Percentiles rank a stretch among this genome's conserved stretches.
phyloP scores from a whole-genome alignment of 2,888 invertebrate species.

The Diarsia rubi region DNA sequence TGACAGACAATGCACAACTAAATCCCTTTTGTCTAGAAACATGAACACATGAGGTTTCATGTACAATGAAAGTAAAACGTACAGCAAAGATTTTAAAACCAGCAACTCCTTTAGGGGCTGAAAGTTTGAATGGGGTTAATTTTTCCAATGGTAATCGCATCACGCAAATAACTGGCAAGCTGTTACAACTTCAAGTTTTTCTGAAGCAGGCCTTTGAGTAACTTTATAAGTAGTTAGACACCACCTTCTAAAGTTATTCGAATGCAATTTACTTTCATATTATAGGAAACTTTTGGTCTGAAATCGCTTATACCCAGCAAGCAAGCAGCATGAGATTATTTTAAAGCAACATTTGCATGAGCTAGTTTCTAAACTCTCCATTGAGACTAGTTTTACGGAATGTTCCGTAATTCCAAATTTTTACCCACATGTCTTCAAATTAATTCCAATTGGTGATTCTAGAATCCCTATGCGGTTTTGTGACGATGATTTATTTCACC shows the following conservation, averaged over 20 bases:
- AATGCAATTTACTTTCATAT: neutral
- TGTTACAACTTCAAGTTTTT: constrained; percentile 2
- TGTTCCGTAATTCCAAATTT: neutral
- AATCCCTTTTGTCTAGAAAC: neutral
- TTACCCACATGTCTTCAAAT: neutral
- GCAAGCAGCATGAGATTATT: neutral
- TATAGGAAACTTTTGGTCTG: neutral
- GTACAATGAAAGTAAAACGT: neutral
- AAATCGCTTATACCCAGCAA: neutral
- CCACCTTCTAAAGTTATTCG: neutral
- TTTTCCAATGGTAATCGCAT: neutral
- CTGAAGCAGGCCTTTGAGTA: neutral
- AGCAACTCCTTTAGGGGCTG: neutral
- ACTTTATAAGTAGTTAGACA: neutral
- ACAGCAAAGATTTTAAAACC: neutral
- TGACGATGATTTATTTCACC: neutral
- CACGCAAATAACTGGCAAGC: neutral
- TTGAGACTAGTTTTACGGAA: neutral
- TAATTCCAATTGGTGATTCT: neutral
- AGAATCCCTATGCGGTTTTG: neutral
- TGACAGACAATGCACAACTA: neutral
- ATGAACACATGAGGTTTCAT: neutral
- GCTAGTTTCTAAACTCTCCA: neutral
- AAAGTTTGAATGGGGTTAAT: neutral
- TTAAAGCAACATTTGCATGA: neutral